Evolutionary conservation across 2,113 vertebrate species (phyloP), one percentile per base, ranked within the genome.

Genomic region (Probosciger aterrimus): DNA sequence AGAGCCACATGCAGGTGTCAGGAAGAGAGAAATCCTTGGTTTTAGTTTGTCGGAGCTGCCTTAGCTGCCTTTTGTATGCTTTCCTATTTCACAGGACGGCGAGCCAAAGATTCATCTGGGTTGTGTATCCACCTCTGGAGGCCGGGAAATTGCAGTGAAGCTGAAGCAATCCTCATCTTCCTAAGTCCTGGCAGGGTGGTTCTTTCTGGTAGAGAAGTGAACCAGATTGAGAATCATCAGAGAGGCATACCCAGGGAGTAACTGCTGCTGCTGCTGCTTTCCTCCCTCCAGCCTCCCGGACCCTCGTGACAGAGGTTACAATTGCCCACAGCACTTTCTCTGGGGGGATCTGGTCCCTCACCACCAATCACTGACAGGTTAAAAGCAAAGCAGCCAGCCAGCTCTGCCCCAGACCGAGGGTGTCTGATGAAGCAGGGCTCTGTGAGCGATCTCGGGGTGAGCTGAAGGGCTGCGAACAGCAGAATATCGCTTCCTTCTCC

Each of bases 101-200:
- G 86, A 91, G 62, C 86, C 49, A 8, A 33, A 75, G 77, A 69
- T 68, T 71, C 76, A 14, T 90, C 64, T 4, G 39, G 64, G 69
- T 75, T 53, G 60, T 27, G 3, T 43, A n/a, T 86, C 80, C 77
- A 43, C 74, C 81, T 88, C 57, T 41, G 39, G 28, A 82, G 63
- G 59, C n/a, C 63, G 33, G 55, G 71, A 73, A 63, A 22, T 11
- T 27, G 57, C 53, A 35, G 47, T 2, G 10, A 77, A 82, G 81
- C 70, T 43, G 69, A 82, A 84, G 88, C 69, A 19, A 19, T 83
- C 95, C 3, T 2, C 39, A 3, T 95, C 88, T 80, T 91, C 81
- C 86, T 93, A 96, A 47, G 84, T 76, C 86, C 93, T 86, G 77
- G 69, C 49, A 81, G 76, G 92, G 20, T 91, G 93, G 73, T 39